phyloP scores from a whole-genome alignment of 1,140 invertebrate genomes.

The Trypoxylus dichotomus region DNA sequence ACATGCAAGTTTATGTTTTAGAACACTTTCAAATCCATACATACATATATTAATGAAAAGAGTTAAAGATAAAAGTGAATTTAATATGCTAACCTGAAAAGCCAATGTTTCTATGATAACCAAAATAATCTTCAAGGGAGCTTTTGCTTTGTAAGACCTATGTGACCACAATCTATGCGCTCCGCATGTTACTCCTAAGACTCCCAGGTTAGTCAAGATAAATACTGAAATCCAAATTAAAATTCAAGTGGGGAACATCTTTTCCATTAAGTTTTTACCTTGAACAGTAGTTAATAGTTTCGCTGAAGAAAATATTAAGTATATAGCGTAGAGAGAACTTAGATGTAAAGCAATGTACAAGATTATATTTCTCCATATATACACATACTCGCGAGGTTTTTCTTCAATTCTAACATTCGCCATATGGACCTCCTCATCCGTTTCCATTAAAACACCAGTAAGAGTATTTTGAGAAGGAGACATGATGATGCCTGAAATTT shows the following conservation, averaged over 20 bases:
- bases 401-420: background rate
- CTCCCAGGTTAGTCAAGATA: background rate
- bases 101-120: slow-evolving; percentile 50
- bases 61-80: too few species aligned
- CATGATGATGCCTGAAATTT: background rate
- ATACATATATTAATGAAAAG: too few species aligned
- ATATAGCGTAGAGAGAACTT: slow-evolving; percentile 8
- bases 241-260: background rate
- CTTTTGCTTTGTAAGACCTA: slow-evolving; percentile 70
- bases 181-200: slow-evolving; percentile 69
- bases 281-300: slow-evolving; percentile 24
- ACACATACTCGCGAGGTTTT: background rate
- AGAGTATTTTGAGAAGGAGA: background rate
- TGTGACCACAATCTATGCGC: slow-evolving; percentile 76
- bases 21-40: too few species aligned
- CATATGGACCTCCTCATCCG: background rate
- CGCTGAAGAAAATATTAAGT: slow-evolving; percentile 19
- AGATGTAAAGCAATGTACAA: slow-evolving; percentile 23
- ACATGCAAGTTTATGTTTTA: too few species aligned
- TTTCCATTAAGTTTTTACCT: background rate
- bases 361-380: slow-evolving; percentile 23
- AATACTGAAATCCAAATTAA: slow-evolving; percentile 1
- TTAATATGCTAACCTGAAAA: slow-evolving; percentile 24
- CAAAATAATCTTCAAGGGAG: slow-evolving; percentile 65
- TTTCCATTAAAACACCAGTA: background rate